Conservation (phyloP, 2,888 invertebrate genomes). For the Orchestes rusci region DNA sequence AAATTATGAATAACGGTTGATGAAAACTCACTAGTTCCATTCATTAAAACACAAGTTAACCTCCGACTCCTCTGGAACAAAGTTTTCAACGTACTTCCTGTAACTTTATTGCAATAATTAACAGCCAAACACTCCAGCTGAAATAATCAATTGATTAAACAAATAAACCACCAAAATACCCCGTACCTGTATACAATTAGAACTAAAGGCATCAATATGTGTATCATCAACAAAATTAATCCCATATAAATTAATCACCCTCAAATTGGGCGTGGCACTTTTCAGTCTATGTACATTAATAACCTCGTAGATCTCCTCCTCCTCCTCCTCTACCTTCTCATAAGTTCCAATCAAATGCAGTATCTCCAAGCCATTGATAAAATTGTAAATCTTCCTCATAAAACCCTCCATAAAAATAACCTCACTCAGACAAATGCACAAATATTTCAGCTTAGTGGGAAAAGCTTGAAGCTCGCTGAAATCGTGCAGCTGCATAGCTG, state of each 20-base stretch:
- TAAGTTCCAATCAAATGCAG: conserved; percentile 96
- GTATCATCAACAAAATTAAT: conserved; percentile 98
- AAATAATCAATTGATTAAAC: conserved; percentile 20
- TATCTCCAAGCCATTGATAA: conserved; percentile 95
- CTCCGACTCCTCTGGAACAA: conserved; percentile 90
- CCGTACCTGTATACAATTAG: conserved; percentile 81
- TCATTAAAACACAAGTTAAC: conserved; percentile 87
- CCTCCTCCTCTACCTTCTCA: conserved; percentile 96
- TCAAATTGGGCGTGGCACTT: conserved; percentile 93
- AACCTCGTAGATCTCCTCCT: conserved; percentile 98
- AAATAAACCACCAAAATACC: neutral
- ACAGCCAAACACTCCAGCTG: conserved; percentile 95
- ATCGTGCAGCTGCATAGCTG: conserved; percentile 98
- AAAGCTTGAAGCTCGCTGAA: conserved; percentile 99
- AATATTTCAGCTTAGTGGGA: conserved; percentile 89
- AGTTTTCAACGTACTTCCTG: conserved; percentile 90
- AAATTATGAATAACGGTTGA: too few relatives aligned
- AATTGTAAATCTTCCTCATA: conserved; percentile 99
- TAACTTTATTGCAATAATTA: conserved; percentile 95
- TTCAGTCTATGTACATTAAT: conserved; percentile 99
- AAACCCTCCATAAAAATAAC: conserved; percentile 99
- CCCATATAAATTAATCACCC: conserved; percentile 96
- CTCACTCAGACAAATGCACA: conserved; percentile 86
- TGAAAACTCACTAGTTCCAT: conserved; percentile 77
- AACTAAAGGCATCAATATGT: conserved; percentile 96